Percentiles rank a stretch among this genome's conserved stretches.
phyloP scores from a whole-genome alignment of 1,140 invertebrate species.

The Brachionus manjavacas region DNA sequence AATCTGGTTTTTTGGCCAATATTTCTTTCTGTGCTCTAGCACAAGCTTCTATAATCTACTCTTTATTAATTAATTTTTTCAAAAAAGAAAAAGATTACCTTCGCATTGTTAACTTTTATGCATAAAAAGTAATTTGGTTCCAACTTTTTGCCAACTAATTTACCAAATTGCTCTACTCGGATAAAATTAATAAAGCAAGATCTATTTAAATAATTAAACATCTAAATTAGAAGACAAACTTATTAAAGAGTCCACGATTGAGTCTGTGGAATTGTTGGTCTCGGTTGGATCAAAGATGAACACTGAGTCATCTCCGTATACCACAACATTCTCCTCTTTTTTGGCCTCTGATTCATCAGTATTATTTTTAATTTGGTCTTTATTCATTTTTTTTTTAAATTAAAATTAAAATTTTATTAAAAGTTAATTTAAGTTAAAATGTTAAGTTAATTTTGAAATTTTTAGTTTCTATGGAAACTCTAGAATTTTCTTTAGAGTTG shows the following conservation, averaged over 20 bases:
- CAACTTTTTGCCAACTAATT: not conserved
- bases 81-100: not conserved
- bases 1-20: not conserved
- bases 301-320: not conserved
- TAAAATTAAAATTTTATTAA: not conserved
- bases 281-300: not conserved
- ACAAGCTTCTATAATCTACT: conserved; percentile 12
- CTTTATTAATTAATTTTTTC: not conserved
- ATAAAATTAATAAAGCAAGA: not conserved
- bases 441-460: not conserved
- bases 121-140: conserved; percentile 42
- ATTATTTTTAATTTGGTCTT: not conserved
- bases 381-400: not conserved
- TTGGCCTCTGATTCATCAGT: not conserved
- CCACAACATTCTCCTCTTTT: not conserved
- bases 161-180: not conserved
- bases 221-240: conserved; percentile 24
- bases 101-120: conserved; percentile 21
- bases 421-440: not conserved
- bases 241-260: not conserved
- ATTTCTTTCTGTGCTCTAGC: not conserved
- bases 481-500: not conserved
- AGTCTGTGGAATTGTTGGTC: not conserved
- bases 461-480: not conserved
- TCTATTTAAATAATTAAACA: not conserved